phyloP scores from a whole-genome alignment of 2,797 vertebrate species.

The Euthynnus affinis region DNA sequence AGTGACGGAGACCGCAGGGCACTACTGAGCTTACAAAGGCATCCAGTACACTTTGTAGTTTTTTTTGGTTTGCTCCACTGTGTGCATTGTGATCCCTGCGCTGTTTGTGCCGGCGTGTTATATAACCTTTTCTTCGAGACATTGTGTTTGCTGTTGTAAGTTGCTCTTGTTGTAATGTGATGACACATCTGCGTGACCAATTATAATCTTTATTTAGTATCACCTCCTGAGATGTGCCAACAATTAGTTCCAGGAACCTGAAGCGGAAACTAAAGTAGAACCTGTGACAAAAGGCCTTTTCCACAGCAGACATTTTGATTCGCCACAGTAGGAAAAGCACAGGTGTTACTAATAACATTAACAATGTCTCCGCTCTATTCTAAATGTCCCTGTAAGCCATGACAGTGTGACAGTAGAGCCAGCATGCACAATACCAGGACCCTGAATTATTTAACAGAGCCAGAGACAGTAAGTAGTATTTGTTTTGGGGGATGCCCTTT shows the following conservation, averaged over 20 bases:
- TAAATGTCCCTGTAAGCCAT: too few species aligned
- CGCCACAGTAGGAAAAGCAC: background rate
- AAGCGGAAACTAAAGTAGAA: background rate
- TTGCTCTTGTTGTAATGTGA: background rate
- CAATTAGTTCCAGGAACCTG: background rate
- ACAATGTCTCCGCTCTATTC: background rate
- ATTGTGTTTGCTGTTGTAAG: background rate
- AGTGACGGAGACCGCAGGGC: too few species aligned
- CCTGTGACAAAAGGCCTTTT: background rate
- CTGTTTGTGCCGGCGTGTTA: too few species aligned
- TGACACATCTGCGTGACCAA: background rate
- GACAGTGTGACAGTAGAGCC: too few species aligned
- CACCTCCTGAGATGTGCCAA: background rate
- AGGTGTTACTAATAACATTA: slow-evolving; percentile 21
- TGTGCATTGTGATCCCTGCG: too few species aligned
- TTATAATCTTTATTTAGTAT: background rate
- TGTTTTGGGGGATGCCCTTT: too few species aligned
- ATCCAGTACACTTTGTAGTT: too few species aligned
- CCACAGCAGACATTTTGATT: background rate
- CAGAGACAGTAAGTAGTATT: too few species aligned
- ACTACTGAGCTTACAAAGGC: too few species aligned
- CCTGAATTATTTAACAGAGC: background rate
- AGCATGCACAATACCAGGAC: background rate
- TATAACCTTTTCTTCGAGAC: background rate
- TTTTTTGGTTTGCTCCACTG: too few species aligned